Conservation (phyloP, 2,797 vertebrate species). For the Enteromius viviparus region DNA sequence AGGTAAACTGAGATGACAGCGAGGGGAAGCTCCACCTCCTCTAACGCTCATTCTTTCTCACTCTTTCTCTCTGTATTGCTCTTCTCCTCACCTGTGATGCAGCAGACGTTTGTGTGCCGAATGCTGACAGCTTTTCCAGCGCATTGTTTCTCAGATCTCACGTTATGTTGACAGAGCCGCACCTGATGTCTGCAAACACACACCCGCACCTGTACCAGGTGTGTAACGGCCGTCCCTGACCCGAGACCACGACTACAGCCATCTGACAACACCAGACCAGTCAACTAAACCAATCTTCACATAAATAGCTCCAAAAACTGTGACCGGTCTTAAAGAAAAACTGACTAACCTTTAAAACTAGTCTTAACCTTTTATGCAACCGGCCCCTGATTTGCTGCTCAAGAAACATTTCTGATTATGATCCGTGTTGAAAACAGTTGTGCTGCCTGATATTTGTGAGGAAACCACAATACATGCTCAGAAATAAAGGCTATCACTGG, state of each 20-base stretch:
- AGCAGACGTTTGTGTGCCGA: neutral
- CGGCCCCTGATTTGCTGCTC: too few relatives aligned
- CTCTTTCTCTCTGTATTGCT: neutral
- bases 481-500: too few relatives aligned
- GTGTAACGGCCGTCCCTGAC: neutral
- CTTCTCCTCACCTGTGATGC: neutral
- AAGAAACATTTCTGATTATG: neutral
- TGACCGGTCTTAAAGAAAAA: too few relatives aligned
- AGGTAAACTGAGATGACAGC: conserved; percentile 58
- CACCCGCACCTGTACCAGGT: conserved; percentile 11
- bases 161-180: neutral
- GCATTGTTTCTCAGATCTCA: conserved; percentile 1
- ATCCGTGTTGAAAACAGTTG: neutral
- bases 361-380: too few relatives aligned
- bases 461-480: neutral
- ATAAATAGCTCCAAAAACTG: neutral
- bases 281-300: neutral
- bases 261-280: neutral
- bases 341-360: too few relatives aligned
- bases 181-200: neutral
- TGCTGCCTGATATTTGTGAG: neutral
- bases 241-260: neutral
- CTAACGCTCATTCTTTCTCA: neutral
- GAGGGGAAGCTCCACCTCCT: conserved; percentile 43
- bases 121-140: neutral